phyloP scores from a whole-genome alignment of 2,888 invertebrate genomes.

The Globia sparganii region DNA sequence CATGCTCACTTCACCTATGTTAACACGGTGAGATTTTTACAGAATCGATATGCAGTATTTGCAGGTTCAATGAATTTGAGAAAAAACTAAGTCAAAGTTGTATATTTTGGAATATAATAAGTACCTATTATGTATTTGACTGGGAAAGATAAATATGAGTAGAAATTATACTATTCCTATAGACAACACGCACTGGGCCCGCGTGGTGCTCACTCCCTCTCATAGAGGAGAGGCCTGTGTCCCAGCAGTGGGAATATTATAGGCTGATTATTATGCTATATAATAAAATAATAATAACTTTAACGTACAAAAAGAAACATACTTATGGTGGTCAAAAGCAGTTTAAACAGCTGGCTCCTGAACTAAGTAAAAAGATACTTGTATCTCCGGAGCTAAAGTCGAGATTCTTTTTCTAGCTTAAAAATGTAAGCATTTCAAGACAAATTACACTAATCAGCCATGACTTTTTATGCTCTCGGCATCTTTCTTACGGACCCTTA shows the following conservation, averaged over 20 bases:
- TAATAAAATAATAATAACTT: not conserved
- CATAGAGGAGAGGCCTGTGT: not conserved
- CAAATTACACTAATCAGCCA: not conserved
- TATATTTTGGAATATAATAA: too few species aligned
- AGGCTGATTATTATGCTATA: not conserved
- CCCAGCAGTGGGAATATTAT: too few species aligned
- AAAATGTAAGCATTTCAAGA: not conserved
- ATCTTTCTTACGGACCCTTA: not conserved
- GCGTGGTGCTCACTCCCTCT: not conserved
- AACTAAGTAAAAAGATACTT: not conserved
- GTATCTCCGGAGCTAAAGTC: not conserved
- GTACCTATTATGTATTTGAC: not conserved
- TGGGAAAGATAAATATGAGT: too few species aligned
- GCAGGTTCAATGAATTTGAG: not conserved
- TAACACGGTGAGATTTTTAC: too few species aligned
- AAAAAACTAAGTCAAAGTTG: not conserved
- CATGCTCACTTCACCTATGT: too few species aligned
- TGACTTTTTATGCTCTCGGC: not conserved
- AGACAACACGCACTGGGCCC: not conserved
- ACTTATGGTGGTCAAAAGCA: not conserved
- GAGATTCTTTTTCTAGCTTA: not conserved
- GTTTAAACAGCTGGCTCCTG: not conserved
- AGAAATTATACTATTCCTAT: not conserved
- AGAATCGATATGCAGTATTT: too few species aligned
- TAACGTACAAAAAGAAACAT: not conserved